Evolutionary conservation across 1,140 invertebrate genomes (phyloP), one percentile per base, ranked within the genome.

Genomic region (Hyphantria cunea): DNA sequence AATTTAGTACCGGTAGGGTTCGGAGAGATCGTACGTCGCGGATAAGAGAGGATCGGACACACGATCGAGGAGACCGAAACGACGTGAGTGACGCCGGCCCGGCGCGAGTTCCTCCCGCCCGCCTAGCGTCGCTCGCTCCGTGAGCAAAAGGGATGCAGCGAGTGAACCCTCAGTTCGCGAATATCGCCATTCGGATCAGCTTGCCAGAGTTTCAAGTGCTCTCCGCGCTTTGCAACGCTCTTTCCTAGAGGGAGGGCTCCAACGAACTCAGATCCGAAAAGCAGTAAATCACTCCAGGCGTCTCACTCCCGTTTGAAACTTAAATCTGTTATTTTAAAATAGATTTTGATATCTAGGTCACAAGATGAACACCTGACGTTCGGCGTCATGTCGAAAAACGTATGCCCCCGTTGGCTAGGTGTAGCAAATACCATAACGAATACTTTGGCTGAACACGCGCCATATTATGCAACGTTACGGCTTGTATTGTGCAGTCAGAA

Each of bases 341-440:
- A 62, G 54, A 68, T 71, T 81, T 78, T 76, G 8, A 61, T 52
- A 69, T 76, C 58, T 48, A 51, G 42, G 50, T 56, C 61, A 62
- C 39, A 74, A 78, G 85, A 88, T 86, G 84, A 85, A 87, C 87
- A 90, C 87, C 87, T 89, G 87, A 87, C 87, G 83, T 86, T 86
- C 78, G 81, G 75, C 86, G 79, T 87, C 85, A 90, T 86, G 81
- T 88, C 78, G 80, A 78, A 84, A 82, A 88, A 86, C 84, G 86
- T 90, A 88, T 88, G 87, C 85, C 82, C 76, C 80, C 74, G 84
- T 87, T 90, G 80, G 85, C 84, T 88, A 88, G 83, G 84, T 90
- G 85, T 85, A 86, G 83, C 85, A 88, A 88, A 90, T 90, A 87
- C 87, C 84, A 86, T 86, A 87, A 89, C 86, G 86, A 89, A 89